Evolutionary conservation across 2,888 invertebrate species (phyloP), one percentile per base, ranked within the genome.

Genomic region (Drosophila niveifrons): DNA sequence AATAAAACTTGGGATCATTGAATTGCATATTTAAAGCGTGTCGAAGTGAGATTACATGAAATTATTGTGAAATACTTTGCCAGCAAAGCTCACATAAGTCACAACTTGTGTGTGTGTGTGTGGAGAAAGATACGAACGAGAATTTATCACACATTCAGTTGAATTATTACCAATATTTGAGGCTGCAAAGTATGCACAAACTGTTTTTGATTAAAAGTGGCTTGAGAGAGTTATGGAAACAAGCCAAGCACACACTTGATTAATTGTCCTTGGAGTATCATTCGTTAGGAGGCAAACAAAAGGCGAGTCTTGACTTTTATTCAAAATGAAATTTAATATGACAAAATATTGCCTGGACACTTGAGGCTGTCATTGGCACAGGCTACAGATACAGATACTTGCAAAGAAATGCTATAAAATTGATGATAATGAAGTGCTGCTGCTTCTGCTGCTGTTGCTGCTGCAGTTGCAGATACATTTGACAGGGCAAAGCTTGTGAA

Each of bases 351-450:
- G 80, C 64, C 64, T 62, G 59, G 61, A 71, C 82, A 85, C 82
- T 82, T 69, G 64, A 78, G 71, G 66, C 78, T 82, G 82, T 82
- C 82, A 73, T 28, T 53, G 68, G 53, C 82, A 82, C 57, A 15
- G 64, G 76, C 52, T 55, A 34, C 48, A 59, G 29, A 11, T 51
- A 56, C 36, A 56, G 31, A 43, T 61, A 46, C 36, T 28, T 47
- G 11, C 18, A 15, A 34, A 29, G 46, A 58, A 48, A 53, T 63
- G 41, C 53, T 68, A 50, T 67, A 58, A 64, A 72, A 77, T 82
- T 69, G 82, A 67, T 69, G 64, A 86, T 83, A 83, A 86, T 83
- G 80, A 83, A 86, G 83, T 81, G 78, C 64, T 66, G 73, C 75
- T 80, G 73, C 78, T 78, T 70, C 72, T 15, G 31, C 17, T 31